A percentile compares a stretch with the other conserved stretches of the same genome.
These are phyloP conservation scores for Cheilosia variabilis DNA, from an alignment of 2,888 invertebrate species.

Conservation along the genomic window DNA sequence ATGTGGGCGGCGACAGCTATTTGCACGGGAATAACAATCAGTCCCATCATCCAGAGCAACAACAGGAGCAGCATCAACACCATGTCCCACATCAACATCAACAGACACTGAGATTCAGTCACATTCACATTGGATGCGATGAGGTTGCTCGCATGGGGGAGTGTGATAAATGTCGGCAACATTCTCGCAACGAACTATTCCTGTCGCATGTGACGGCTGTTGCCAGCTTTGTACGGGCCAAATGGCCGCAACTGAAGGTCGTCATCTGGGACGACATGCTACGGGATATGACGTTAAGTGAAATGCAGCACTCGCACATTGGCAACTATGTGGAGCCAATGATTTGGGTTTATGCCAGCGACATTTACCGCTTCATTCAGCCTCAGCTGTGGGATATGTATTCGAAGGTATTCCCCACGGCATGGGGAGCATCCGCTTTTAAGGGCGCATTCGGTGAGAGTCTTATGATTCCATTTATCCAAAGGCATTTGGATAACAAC, in stretches of 20 bases:
- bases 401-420: constrained; percentile 87
- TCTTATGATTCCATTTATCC: constrained; percentile 87
- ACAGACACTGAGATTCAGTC: constrained; percentile 81
- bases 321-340: constrained; percentile 90
- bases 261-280: constrained; percentile 94
- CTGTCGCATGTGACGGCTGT: constrained; percentile 86
- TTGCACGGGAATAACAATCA: constrained; percentile 60
- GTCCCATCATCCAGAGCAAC: constrained; percentile 57
- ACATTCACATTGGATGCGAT: constrained; percentile 90
- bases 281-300: constrained; percentile 86
- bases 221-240: constrained; percentile 86
- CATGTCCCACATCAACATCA: constrained; percentile 65
- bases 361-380: constrained; percentile 86
- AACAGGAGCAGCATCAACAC: constrained; percentile 39
- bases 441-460: constrained; percentile 91
- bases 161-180: constrained; percentile 86
- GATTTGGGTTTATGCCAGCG: constrained; percentile 92
- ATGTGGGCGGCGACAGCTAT: constrained; percentile 71
- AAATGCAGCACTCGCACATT: constrained; percentile 86
- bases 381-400: constrained; percentile 88
- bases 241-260: constrained; percentile 86
- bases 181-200: constrained; percentile 85
- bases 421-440: constrained; percentile 90
- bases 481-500: constrained; percentile 89
- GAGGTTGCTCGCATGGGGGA: constrained; percentile 90